Evolutionary conservation across 2,113 vertebrate genomes (phyloP).

Genomic region (Protobothrops mucrosquamatus): DNA sequence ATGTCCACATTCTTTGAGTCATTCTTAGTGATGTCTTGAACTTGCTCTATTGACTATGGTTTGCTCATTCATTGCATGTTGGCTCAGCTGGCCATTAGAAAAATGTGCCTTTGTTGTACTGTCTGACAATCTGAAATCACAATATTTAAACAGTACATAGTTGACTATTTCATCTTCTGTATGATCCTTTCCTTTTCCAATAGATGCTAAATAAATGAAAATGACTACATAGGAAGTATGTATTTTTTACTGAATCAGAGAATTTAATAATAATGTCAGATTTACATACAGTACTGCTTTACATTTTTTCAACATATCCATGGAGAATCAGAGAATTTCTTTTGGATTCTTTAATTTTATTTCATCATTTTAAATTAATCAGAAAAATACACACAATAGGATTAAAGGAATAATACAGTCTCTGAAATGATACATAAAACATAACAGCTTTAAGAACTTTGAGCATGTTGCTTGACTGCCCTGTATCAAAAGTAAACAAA

Average conservation of each 20-base stretch:
- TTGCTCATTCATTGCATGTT: constrained; percentile 67
- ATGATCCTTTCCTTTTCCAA: constrained; percentile 1
- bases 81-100: constrained; percentile 69
- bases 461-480: neutral
- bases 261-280: neutral
- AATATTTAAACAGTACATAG: constrained; percentile 66
- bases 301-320: constrained; percentile 35
- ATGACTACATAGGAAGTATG: constrained; percentile 1
- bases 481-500: neutral
- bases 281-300: neutral
- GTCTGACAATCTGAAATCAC: constrained; percentile 65
- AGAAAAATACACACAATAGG: neutral
- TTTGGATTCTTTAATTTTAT: neutral
- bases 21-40: constrained; percentile 62
- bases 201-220: constrained; percentile 37
- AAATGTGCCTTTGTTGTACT: constrained; percentile 62
- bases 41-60: constrained; percentile 63
- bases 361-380: neutral
- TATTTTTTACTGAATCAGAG: constrained; percentile 1
- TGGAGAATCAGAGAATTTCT: constrained; percentile 22
- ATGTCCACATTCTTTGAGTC: constrained; percentile 57
- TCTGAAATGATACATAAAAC: neutral
- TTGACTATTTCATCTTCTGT: constrained; percentile 50
- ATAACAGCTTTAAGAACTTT: neutral
- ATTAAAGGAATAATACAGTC: neutral